Base-by-base conservation (phyloP, 2,888 invertebrate species). In the Drosophila neonasuta region DNA sequence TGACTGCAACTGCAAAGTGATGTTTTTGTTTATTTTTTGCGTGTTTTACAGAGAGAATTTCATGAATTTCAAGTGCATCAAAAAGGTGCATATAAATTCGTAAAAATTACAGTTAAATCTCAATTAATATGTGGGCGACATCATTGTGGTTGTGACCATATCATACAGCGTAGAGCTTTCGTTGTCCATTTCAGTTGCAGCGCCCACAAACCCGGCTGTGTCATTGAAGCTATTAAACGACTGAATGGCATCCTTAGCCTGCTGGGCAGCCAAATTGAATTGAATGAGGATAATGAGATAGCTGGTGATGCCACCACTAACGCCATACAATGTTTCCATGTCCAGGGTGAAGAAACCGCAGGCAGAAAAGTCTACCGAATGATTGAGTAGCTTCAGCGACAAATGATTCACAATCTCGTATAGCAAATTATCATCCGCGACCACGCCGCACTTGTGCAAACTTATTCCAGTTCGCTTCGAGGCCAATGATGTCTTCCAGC, bases 391-490 rank as follows among this genome's bases (percentile, higher is more conserved):
- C 61, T 91, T 91, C 36, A 91, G 71, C 2, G 91, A 91, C 45
- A 91, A 80, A 72, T 91, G 91, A 78, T 91, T 91, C 0, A 91
- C 91, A 59, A 91, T 90, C 80, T 91, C 90, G 68, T 91, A 91
- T 4, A 91, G 85, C 45, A 81, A 76, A 83, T 89, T 91, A 63
- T 91, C 89, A 75, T 91, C 91, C 3, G 89, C 89, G 8, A 88
- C 89, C 32, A 91, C 88, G 0, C 90, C 91, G 58, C 90, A 90
- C 71, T 91, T 91, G 70, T 91, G 91, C 52, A 91, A 61, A 54
- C 88, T 90, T 48, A 91, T 90, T 2, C 91, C 91, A 39, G 91
- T 91, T 45, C 88, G 87, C 67, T 90, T 90, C 0, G 91, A 89
- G 48, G 91, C 89, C 62, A 90, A 70, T 41, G 90, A 90, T 0